These are phyloP conservation scores for Lemur catta DNA, from an alignment of 2,797 vertebrate species.

Conservation along the genomic window DNA sequence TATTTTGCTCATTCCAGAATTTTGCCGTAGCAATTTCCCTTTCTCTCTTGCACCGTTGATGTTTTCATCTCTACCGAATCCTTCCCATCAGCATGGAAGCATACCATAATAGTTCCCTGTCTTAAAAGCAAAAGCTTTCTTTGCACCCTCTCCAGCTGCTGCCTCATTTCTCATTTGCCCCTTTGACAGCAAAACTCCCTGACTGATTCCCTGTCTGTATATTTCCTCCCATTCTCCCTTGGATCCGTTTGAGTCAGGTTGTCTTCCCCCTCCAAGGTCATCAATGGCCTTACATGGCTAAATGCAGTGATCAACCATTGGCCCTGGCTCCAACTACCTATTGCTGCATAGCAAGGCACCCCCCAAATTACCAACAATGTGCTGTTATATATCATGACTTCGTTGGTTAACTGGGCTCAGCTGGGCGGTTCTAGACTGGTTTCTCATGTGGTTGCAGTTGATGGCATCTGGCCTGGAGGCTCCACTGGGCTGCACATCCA, in stretches of 20 bases:
- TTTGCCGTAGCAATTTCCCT: neutral
- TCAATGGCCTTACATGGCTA: neutral
- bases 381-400: neutral
- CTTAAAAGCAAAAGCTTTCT: neutral
- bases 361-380: neutral
- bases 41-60: neutral
- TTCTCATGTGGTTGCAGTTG: fast-evolving
- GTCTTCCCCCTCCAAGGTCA: neutral
- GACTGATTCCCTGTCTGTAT: neutral
- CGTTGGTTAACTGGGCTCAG: neutral
- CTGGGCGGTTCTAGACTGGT: neutral
- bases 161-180: neutral
- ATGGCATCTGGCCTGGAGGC: neutral
- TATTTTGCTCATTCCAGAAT: neutral
- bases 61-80: neutral
- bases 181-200: neutral
- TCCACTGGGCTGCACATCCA: neutral
- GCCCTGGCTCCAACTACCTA: neutral
- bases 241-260: neutral
- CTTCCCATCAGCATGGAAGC: neutral
- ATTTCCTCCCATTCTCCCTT: neutral
- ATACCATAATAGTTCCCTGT: fast-evolving
- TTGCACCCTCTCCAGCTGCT: neutral
- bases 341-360: too few relatives aligned
- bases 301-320: too few relatives aligned